Percentiles rank a stretch among this genome's conserved stretches.
These are phyloP conservation scores for Adelosebastes latens DNA, from an alignment of 2,797 vertebrate species.

Conservation along the genomic window DNA sequence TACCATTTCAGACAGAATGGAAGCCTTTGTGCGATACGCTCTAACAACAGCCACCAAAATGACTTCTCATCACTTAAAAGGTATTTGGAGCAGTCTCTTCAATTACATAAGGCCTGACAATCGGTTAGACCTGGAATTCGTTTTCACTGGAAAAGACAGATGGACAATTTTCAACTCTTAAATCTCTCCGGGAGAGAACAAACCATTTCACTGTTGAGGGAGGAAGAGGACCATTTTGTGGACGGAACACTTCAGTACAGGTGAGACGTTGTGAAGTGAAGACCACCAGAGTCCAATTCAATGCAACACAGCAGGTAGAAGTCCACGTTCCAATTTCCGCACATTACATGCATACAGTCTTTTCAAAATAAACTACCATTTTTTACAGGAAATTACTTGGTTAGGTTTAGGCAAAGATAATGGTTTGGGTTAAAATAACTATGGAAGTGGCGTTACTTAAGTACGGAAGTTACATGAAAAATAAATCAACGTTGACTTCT, in stretches of 20 bases:
- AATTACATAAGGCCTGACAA: conserved; percentile 71
- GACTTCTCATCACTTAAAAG: conserved; percentile 77
- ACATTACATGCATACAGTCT: background rate
- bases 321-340: background rate
- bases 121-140: conserved; percentile 63
- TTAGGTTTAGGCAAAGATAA: too few relatives aligned
- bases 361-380: too few relatives aligned
- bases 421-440: too few relatives aligned
- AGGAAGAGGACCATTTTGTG: conserved; percentile 47
- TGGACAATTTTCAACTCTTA: conserved; percentile 70
- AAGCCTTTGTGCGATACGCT: conserved; percentile 60
- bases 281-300: background rate
- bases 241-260: conserved; percentile 18
- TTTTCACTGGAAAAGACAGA: conserved; percentile 65
- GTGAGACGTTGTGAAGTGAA: conserved; percentile 18
- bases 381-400: too few relatives aligned
- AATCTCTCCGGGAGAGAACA: conserved; percentile 49
- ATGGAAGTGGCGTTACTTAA: too few relatives aligned
- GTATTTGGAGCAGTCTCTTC: conserved; percentile 71
- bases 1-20: conserved; percentile 68
- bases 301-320: background rate
- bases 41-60: conserved; percentile 68
- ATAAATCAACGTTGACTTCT: too few relatives aligned
- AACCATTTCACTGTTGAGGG: conserved; percentile 46
- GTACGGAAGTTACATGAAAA: too few relatives aligned